A percentile compares a stretch with the other conserved stretches of the same genome.
Conservation (phyloP, 2,888 invertebrate species). For the Yponomeuta plumbellus region DNA sequence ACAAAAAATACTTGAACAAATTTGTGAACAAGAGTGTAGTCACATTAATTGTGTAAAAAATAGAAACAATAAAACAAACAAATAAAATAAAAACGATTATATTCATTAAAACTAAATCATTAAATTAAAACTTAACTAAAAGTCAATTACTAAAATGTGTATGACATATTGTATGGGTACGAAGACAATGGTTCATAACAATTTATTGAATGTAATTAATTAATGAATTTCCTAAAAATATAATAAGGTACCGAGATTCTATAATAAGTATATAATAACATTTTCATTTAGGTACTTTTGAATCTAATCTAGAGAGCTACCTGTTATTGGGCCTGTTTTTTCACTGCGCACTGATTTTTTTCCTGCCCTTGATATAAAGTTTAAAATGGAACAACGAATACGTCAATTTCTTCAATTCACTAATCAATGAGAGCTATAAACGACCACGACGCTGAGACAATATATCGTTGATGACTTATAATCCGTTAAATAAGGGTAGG, state of each 20-base stretch:
- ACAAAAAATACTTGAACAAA: conserved; percentile 2
- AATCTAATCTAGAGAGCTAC: conserved; percentile 29
- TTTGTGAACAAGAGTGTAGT: not conserved
- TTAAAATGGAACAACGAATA: not conserved
- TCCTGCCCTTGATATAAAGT: not conserved
- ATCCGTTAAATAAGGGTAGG: not conserved
- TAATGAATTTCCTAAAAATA: not conserved
- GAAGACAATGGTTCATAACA: conserved; percentile 14
- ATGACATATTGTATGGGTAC: not conserved
- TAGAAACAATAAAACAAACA: conserved; percentile 65
- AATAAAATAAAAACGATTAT: conserved; percentile 75
- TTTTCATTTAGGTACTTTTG: conserved; percentile 24
- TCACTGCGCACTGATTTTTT: conserved; percentile 12
- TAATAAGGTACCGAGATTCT: conserved; percentile 67
- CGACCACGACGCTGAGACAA: not conserved
- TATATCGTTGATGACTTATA: not conserved
- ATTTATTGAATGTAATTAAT: conserved; percentile 2
- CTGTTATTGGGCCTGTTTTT: not conserved
- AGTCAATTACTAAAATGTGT: conserved; percentile 41
- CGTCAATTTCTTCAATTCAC: not conserved
- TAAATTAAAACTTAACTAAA: conserved; percentile 63
- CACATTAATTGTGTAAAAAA: conserved; percentile 12
- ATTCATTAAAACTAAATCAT: conserved; percentile 59
- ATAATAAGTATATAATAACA: conserved; percentile 47
- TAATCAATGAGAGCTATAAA: not conserved